These are phyloP conservation scores for Atractosteus spatula DNA, from an alignment of 2,113 vertebrate species.

Conservation along the genomic window DNA sequence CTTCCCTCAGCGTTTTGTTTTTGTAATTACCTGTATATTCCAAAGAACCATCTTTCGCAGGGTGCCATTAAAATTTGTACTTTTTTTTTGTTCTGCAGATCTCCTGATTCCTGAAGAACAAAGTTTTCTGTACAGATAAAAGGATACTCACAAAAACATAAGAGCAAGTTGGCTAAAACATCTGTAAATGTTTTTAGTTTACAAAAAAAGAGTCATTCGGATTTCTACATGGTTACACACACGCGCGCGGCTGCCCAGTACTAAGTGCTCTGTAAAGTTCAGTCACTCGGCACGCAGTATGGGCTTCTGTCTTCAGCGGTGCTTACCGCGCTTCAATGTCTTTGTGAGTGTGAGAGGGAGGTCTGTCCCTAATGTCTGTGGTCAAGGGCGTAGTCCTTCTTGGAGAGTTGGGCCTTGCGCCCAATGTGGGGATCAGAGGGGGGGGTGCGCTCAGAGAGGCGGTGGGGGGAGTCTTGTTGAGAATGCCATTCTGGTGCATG, in stretches of 20 bases:
- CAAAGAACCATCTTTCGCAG: slow-evolving; percentile 29
- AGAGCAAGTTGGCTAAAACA: slow-evolving; percentile 67
- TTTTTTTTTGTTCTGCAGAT: slow-evolving; percentile 2
- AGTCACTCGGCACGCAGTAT: slow-evolving; percentile 34
- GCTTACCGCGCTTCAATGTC: slow-evolving; percentile 93
- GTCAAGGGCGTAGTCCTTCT: slow-evolving; percentile 92
- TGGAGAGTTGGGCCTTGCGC: slow-evolving; percentile 81
- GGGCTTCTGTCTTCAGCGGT: background rate
- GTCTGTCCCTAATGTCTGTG: slow-evolving; percentile 87
- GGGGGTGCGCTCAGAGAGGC: slow-evolving; percentile 92
- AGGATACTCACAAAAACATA: slow-evolving; percentile 58
- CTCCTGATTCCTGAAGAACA: slow-evolving; percentile 37
- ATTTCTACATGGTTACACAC: slow-evolving; percentile 17
- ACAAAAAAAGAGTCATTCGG: no score
- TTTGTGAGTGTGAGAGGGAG: slow-evolving; percentile 86
- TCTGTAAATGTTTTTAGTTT: slow-evolving; percentile 57
- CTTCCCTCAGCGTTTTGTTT: slow-evolving; percentile 34
- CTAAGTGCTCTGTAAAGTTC: slow-evolving; percentile 63
- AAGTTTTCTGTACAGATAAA: slow-evolving; percentile 66
- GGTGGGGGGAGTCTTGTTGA: slow-evolving; percentile 90
- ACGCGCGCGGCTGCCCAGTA: slow-evolving; percentile 48
- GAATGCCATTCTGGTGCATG: slow-evolving; percentile 84
- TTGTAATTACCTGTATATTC: slow-evolving; percentile 48
- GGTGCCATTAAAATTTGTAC: slow-evolving; percentile 5
- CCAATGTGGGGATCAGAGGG: slow-evolving; percentile 88